Percentiles rank a stretch among this genome's conserved stretches.
phyloP scores from a whole-genome alignment of 2,888 invertebrate species.

The Rhopalosiphum nymphaeae region DNA sequence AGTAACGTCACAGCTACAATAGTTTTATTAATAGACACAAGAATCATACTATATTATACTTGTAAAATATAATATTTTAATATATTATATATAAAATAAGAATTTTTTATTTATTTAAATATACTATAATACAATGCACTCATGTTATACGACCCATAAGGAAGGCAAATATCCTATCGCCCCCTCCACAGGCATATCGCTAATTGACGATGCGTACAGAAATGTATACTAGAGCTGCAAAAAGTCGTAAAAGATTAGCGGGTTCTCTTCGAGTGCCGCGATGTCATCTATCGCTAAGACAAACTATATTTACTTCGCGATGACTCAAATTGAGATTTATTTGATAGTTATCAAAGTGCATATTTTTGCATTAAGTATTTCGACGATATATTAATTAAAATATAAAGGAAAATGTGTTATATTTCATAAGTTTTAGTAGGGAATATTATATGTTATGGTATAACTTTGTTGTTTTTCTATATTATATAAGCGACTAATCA shows the following conservation, averaged over 20 bases:
- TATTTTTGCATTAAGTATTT: background rate
- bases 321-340: background rate
- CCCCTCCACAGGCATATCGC: too few species aligned
- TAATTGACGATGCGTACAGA: background rate
- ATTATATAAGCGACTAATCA: background rate
- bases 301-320: background rate
- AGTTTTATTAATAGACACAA: too few species aligned
- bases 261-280: background rate
- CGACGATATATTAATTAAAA: too few species aligned
- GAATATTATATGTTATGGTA: background rate
- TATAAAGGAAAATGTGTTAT: background rate
- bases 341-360: background rate
- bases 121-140: too few species aligned
- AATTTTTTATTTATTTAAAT: too few species aligned
- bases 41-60: too few species aligned
- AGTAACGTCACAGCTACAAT: too few species aligned
- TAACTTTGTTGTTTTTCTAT: background rate
- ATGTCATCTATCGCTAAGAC: background rate
- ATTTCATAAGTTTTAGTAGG: background rate
- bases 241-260: background rate
- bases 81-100: too few species aligned
- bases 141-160: too few species aligned
- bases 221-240: background rate
- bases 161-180: too few species aligned
- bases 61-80: too few species aligned